Conservation (phyloP, 1,140 invertebrate species). For the Caerostris darwini region DNA sequence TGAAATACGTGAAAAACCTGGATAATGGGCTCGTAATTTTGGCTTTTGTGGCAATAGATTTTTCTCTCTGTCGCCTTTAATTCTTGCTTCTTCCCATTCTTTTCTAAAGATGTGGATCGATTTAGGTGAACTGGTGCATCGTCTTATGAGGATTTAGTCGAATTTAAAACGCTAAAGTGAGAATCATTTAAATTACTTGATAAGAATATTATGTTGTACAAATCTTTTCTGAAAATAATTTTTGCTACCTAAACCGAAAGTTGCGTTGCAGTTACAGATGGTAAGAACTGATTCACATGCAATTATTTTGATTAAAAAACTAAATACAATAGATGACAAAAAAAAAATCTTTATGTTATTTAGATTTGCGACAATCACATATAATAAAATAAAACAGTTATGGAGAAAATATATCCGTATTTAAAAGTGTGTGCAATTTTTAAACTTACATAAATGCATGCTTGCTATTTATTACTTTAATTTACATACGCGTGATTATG, state of each 20-base stretch:
- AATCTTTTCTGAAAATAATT: background rate
- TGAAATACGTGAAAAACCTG: constrained; percentile 30
- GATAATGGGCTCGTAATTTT: constrained; percentile 34
- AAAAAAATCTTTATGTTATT: too few species aligned
- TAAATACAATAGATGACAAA: too few species aligned
- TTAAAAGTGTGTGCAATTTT: too few species aligned
- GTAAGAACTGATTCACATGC: background rate
- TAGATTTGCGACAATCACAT: too few species aligned
- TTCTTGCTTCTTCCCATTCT: background rate
- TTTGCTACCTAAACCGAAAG: background rate
- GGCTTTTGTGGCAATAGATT: constrained; percentile 35
- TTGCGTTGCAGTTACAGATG: background rate
- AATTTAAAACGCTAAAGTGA: constrained; percentile 2
- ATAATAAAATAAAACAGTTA: too few species aligned
- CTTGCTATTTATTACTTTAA: too few species aligned
- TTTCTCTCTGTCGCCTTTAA: constrained; percentile 13
- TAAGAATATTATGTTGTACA: background rate
- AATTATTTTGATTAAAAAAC: too few species aligned
- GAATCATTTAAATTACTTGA: background rate
- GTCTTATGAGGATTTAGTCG: background rate
- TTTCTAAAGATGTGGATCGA: background rate
- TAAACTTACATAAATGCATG: too few species aligned
- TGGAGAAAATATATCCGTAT: too few species aligned
- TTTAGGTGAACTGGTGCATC: background rate
- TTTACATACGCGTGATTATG: too few species aligned